phyloP scores from a whole-genome alignment of 2,888 invertebrate genomes.

The Orthosia gracilis region DNA sequence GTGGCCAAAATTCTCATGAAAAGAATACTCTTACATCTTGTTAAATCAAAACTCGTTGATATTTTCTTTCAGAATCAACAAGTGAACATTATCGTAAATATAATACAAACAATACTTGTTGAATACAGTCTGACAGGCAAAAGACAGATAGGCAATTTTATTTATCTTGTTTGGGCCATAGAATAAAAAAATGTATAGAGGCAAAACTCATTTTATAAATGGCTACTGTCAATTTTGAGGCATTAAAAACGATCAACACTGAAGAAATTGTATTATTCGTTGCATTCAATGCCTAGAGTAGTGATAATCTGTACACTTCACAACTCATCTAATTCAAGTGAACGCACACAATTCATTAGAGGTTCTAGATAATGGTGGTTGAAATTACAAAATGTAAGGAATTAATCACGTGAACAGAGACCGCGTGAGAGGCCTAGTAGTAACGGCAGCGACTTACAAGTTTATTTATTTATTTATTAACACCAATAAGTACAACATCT shows the following conservation, averaged over 20 bases:
- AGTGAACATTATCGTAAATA: conserved; percentile 19
- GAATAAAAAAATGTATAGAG: background rate
- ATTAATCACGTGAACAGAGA: too few species aligned
- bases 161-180: conserved; percentile 5
- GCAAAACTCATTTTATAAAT: background rate
- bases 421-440: too few species aligned
- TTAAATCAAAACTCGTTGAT: background rate
- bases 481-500: too few species aligned
- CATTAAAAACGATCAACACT: background rate
- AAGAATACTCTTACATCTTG: background rate
- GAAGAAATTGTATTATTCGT: too few species aligned
- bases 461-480: too few species aligned
- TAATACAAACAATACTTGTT: conserved; percentile 30
- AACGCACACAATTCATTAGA: background rate
- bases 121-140: conserved; percentile 15
- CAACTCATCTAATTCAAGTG: background rate
- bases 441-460: too few species aligned
- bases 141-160: conserved; percentile 9
- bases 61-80: conserved; percentile 22
- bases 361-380: too few species aligned
- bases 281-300: too few species aligned
- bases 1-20: background rate
- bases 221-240: background rate
- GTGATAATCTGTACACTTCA: too few species aligned
- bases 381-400: too few species aligned